Percentiles rank a stretch among this genome's conserved stretches.
Conservation (phyloP, 2,797 vertebrate species). For the Danio kyathit region DNA sequence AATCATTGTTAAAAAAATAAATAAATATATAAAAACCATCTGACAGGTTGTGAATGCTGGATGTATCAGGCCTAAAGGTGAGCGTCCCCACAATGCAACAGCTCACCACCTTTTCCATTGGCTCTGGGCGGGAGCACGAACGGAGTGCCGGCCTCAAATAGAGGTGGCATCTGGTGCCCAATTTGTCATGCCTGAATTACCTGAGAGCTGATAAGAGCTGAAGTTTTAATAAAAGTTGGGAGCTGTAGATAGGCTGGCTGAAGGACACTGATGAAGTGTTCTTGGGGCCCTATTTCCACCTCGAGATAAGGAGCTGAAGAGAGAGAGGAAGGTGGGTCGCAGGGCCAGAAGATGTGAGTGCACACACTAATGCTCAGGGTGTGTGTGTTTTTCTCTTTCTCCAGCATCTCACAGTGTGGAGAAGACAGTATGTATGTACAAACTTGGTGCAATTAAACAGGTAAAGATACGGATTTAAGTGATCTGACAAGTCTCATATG, state of each 20-base stretch:
- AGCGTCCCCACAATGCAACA: slow-evolving; percentile 75
- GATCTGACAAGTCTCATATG: slow-evolving; percentile 78
- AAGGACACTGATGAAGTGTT: slow-evolving; percentile 89
- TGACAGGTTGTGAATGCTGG: slow-evolving; percentile 24
- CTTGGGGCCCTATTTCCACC: slow-evolving; percentile 84
- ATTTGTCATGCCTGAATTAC: slow-evolving; percentile 88
- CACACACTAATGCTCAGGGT: slow-evolving; percentile 45
- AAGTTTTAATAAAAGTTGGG: slow-evolving; percentile 90
- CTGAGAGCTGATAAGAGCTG: slow-evolving; percentile 86
- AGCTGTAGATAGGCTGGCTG: slow-evolving; percentile 83
- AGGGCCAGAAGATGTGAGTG: slow-evolving; percentile 49
- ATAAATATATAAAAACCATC: not conserved
- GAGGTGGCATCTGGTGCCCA: slow-evolving; percentile 86
- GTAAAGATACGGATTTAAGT: slow-evolving; percentile 84
- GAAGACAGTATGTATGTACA: slow-evolving; percentile 22
- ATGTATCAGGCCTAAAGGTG: slow-evolving; percentile 71
- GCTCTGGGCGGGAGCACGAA: slow-evolving; percentile 78
- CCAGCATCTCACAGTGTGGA: not conserved
- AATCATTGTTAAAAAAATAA: slow-evolving; percentile 4
- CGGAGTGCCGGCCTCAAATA: slow-evolving; percentile 81
- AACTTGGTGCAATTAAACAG: slow-evolving; percentile 76
- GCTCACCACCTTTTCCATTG: slow-evolving; percentile 77
- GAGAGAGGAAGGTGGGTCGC: slow-evolving; percentile 54
- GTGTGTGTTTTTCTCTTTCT: slow-evolving; percentile 41
- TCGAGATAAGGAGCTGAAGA: slow-evolving; percentile 81